Percentiles rank a stretch among this genome's conserved stretches.
phyloP scores from a whole-genome alignment of 2,113 vertebrate genomes.

The Chamaetylas fuelleborni region DNA sequence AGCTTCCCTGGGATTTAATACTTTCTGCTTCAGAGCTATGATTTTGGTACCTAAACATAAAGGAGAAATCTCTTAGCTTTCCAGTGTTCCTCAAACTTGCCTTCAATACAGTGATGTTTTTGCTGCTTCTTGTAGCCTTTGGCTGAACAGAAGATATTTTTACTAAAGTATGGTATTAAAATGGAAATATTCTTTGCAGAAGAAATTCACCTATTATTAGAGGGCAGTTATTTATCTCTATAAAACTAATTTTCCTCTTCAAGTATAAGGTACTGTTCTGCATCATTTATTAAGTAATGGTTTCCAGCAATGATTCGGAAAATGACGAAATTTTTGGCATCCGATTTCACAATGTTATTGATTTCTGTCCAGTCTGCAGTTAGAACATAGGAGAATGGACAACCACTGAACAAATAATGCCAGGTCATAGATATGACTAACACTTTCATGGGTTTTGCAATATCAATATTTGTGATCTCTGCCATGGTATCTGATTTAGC shows the following conservation, averaged over 20 bases:
- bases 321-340: not conserved
- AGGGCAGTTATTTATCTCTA: not conserved
- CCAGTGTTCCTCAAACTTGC: not conserved
- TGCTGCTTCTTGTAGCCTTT: not conserved
- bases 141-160: not conserved
- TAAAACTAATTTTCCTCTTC: not conserved
- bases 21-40: not conserved
- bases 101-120: not conserved
- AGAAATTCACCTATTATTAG: not conserved
- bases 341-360: not conserved
- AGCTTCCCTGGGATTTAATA: not conserved
- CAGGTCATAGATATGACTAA: not conserved
- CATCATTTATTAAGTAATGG: not conserved
- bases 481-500: not conserved
- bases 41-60: not conserved
- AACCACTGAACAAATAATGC: not conserved
- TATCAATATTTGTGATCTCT: not conserved
- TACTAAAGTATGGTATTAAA: not conserved
- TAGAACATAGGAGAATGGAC: not conserved
- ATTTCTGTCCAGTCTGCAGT: not conserved
- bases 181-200: not conserved
- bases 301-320: not conserved
- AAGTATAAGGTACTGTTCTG: not conserved
- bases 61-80: not conserved
- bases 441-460: not conserved